phyloP scores from a whole-genome alignment of 2,797 vertebrate species.

The Clarias laeviceps region DNA sequence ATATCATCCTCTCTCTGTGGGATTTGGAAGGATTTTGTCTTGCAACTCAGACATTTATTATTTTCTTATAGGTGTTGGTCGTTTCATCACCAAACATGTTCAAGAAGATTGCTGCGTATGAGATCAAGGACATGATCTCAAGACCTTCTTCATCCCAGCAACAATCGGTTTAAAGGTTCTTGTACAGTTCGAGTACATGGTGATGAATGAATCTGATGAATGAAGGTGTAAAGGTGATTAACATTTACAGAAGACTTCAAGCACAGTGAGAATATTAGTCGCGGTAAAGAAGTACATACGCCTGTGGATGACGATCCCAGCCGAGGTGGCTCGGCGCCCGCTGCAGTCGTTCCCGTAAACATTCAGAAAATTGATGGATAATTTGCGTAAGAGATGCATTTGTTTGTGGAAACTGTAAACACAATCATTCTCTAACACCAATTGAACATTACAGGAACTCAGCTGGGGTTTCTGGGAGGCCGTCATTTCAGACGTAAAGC shows the following conservation, averaged over 20 bases:
- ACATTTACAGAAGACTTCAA: background rate
- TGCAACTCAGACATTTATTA: background rate
- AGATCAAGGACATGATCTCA: background rate
- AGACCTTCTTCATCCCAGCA: background rate
- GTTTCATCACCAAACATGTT: background rate
- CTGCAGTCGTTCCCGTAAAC: too few relatives aligned
- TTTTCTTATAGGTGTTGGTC: background rate
- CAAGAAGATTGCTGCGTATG: background rate
- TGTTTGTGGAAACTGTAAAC: too few relatives aligned
- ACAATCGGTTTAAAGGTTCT: background rate
- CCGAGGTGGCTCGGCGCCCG: too few relatives aligned
- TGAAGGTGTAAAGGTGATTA: background rate
- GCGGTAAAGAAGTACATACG: too few relatives aligned
- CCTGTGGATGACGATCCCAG: too few relatives aligned
- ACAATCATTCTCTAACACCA: too few relatives aligned
- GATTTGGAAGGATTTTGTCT: background rate
- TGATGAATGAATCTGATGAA: background rate
- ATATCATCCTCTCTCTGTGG: slow-evolving; percentile 2
- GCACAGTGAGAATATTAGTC: too few relatives aligned
- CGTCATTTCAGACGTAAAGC: too few relatives aligned
- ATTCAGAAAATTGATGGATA: too few relatives aligned
- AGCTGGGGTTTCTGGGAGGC: too few relatives aligned
- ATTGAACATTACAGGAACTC: too few relatives aligned
- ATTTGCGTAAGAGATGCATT: too few relatives aligned
- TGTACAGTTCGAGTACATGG: background rate